Percentiles rank a stretch among this genome's conserved stretches.
These are phyloP conservation scores for Dicroscelio sp. DNA, from an alignment of 2,888 invertebrate genomes.

Conservation along the genomic window DNA sequence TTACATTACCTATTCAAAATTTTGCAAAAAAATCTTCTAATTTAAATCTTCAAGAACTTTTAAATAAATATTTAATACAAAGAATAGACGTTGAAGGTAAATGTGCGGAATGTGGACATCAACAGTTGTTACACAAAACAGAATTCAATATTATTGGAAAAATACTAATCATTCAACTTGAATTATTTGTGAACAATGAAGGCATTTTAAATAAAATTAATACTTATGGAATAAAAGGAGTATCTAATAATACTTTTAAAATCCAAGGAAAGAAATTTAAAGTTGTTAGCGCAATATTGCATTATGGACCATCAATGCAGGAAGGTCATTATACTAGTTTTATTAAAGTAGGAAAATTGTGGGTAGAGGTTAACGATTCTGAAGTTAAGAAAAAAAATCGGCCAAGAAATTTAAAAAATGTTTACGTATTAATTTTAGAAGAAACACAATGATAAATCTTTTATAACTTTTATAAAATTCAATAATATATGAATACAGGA, in stretches of 20 bases:
- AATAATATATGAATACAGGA: too few relatives aligned
- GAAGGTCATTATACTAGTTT: neutral
- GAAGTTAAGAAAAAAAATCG: neutral
- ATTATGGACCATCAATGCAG: neutral
- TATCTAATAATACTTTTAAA: neutral
- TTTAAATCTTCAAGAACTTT: neutral
- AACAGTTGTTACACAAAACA: slow-evolving; percentile 18
- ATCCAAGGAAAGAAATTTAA: slow-evolving; percentile 2
- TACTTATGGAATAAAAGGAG: slow-evolving; percentile 18
- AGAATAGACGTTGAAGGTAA: slow-evolving; percentile 1
- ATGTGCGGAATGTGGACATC: neutral
- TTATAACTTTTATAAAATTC: too few relatives aligned
- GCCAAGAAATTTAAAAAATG: slow-evolving; percentile 2
- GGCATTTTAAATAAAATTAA: neutral
- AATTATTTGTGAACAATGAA: neutral
- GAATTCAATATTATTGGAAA: neutral
- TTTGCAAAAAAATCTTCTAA: neutral
- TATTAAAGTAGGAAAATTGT: neutral
- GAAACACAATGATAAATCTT: neutral
- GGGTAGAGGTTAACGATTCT: slow-evolving; percentile 2
- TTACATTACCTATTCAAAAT: neutral
- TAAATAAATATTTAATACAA: slow-evolving; percentile 16
- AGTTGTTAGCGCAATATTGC: slow-evolving; percentile 6
- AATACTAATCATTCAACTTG: neutral
- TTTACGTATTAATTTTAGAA: neutral